phyloP scores from a whole-genome alignment of 2,113 vertebrate species.

The Myotis lucifugus region DNA sequence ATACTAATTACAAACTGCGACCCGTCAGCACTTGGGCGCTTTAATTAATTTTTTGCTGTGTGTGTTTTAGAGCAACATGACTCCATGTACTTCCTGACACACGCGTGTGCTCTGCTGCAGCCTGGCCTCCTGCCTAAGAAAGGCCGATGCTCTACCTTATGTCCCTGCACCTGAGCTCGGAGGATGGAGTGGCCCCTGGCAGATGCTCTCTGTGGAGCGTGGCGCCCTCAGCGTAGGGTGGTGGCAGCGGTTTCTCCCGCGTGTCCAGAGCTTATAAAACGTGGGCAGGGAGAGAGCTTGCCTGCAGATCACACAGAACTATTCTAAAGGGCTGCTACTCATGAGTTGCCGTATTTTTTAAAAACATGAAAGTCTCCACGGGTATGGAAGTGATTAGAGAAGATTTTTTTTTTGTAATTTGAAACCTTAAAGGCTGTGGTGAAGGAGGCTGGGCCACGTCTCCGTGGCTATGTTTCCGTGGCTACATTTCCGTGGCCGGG shows the following conservation, averaged over 20 bases:
- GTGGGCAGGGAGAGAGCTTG: not conserved
- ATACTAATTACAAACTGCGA: constrained; percentile 6
- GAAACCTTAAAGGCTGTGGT: not conserved
- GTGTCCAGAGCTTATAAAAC: not conserved
- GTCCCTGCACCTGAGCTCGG: not conserved
- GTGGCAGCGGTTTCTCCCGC: not conserved
- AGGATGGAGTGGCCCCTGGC: not conserved
- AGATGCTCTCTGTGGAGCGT: not conserved
- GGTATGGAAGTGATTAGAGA: not conserved
- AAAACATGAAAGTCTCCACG: not conserved
- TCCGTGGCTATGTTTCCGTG: too few species aligned
- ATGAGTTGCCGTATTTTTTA: not conserved
- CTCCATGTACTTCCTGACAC: not conserved
- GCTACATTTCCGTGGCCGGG: too few species aligned
- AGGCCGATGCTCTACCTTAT: not conserved
- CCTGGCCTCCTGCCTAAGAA: not conserved
- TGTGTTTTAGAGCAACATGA: not conserved
- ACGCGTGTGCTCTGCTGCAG: not conserved
- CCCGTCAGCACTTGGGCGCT: not conserved
- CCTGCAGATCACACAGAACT: not conserved
- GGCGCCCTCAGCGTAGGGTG: too few species aligned
- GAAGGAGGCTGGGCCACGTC: not conserved
- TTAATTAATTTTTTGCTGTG: not conserved
- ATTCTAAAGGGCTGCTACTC: not conserved
- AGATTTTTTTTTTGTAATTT: not conserved